Evolutionary conservation across 2,113 vertebrate genomes (phyloP).

Genomic region (Pyxicephalus adspersus): DNA sequence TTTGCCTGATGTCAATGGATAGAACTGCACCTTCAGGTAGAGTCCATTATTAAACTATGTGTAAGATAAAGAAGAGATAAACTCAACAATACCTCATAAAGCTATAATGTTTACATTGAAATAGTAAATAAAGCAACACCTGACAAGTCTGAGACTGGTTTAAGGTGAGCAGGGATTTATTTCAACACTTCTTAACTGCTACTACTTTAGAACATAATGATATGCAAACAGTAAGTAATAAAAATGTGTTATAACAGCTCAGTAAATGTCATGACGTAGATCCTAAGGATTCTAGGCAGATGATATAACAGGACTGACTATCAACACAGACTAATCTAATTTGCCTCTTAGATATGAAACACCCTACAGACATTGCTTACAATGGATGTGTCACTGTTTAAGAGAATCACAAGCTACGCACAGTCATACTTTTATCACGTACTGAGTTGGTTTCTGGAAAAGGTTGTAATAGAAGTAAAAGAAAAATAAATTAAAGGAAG

Average conservation of each 20-base stretch:
- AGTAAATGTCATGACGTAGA: background rate
- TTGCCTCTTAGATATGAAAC: conserved; percentile 7
- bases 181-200: background rate
- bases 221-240: background rate
- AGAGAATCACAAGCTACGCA: too few species aligned
- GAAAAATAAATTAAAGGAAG: too few species aligned
- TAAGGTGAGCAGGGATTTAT: background rate
- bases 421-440: too few species aligned
- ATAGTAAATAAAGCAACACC: background rate
- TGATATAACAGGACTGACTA: background rate
- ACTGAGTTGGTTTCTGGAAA: too few species aligned
- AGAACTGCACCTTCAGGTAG: too few species aligned
- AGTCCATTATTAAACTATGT: background rate
- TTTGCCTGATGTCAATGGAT: too few species aligned
- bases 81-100: background rate
- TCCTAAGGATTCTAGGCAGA: background rate
- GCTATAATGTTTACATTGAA: background rate
- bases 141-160: background rate
- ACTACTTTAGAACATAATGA: background rate
- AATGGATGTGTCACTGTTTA: too few species aligned
- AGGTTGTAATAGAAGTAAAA: too few species aligned
- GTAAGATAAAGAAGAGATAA: background rate
- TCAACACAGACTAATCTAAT: background rate
- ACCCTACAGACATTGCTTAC: background rate
- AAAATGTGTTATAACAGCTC: background rate